These are phyloP conservation scores for Calypte anna DNA, from an alignment of 2,113 vertebrate species.

Conservation along the genomic window DNA sequence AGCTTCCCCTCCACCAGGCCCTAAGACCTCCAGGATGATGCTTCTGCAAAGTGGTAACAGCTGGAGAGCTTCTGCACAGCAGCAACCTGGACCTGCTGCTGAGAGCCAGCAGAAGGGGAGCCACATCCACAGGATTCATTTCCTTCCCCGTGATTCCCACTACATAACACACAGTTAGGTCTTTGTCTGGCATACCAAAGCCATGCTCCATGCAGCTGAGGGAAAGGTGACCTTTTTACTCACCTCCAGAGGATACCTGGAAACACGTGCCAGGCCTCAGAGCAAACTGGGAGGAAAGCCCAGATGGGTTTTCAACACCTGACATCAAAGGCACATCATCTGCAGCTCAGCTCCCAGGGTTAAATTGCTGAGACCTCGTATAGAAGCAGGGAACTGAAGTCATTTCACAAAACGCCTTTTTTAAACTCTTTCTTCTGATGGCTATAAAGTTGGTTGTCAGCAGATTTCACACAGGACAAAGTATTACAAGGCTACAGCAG, in stretches of 20 bases:
- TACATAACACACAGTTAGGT: not conserved
- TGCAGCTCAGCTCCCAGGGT: not conserved
- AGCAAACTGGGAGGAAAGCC: not conserved
- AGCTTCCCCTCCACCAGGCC: not conserved
- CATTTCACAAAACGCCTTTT: not conserved
- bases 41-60: not conserved
- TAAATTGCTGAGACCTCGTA: not conserved
- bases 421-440: not conserved
- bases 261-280: not conserved
- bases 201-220: constrained; percentile 5
- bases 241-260: not conserved
- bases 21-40: not conserved
- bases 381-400: not conserved
- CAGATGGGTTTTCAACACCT: not conserved
- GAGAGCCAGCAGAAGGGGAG: not conserved
- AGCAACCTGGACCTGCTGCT: not conserved
- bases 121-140: not conserved
- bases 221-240: constrained; percentile 38
- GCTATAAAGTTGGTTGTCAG: not conserved
- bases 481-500: not conserved
- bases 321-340: not conserved
- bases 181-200: constrained; percentile 6
- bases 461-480: not conserved
- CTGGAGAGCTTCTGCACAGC: not conserved
- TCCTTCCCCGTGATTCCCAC: not conserved